Evolutionary conservation across 2,113 vertebrate genomes (phyloP), one percentile per base, ranked within the genome.

Genomic region (Microcebus ravelobensis): DNA sequence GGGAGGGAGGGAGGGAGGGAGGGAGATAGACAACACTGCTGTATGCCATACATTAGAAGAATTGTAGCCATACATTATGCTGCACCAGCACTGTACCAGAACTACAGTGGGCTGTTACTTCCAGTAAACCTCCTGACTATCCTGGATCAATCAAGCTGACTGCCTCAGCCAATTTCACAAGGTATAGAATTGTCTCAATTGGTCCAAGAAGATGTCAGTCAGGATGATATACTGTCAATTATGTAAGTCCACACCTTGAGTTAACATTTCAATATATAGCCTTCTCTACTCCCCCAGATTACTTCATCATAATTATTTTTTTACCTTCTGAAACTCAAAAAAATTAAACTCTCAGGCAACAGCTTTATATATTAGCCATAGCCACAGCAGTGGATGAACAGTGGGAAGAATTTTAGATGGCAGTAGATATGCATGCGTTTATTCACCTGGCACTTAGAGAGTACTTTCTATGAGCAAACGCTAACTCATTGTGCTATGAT

Each of bases 141-240:
- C 34, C 82, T 29, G 77, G 94, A 95, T 97, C 97, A 91, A 97
- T 96, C 96, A 93, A 86, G 82, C 61, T 70, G 79, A 42, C 93
- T 45, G 71, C 86, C 74, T 63, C 50, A 48, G 92, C 79, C 96
- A 93, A 80, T 94, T 95, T 91, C 29, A 57, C 77, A 65, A 88
- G 87, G 87, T 91, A 93, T 9, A 85, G 92, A 45, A 95, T 84
- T 91, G 83, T 89, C 91, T 90, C 92, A 76, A 48, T 84, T 95
- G 96, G 94, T 93, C 96, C 96, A 96, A 93, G 90, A 96, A 98
- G 86, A 36, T 91, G 90, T 95, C 96, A 96, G 73, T 91, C 90
- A 91, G 92, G 42, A 89, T 96, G 95, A 96, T 74, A 73, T 52
- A 94, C 55, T 83, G 63, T 87, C 96, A 79, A 73, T 96, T 96